phyloP scores from a whole-genome alignment of 35 echinoderm and acorn worm genomes.

The Strongylocentrotus purpuratus region DNA sequence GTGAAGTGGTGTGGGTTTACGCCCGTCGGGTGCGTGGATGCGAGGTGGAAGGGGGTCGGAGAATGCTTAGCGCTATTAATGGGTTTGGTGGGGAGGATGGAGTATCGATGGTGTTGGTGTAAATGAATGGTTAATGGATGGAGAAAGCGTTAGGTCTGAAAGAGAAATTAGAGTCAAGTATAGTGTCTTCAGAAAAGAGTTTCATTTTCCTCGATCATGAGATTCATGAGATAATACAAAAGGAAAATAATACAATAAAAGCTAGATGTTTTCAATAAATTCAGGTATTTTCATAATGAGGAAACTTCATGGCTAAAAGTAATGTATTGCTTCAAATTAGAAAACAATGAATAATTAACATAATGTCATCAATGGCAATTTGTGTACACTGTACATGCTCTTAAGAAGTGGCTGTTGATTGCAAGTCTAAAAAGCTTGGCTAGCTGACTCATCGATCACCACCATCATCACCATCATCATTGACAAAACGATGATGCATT shows the following conservation, averaged over 20 bases:
- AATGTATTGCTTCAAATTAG: neutral
- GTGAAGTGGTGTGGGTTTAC: neutral
- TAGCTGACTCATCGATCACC: neutral
- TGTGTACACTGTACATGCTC: neutral
- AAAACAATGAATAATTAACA: neutral
- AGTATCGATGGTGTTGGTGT: neutral
- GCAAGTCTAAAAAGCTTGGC: neutral
- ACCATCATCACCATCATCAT: conserved; percentile 7
- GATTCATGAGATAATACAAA: too few relatives aligned
- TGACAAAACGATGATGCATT: neutral
- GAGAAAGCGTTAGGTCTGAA: neutral
- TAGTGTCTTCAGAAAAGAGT: neutral
- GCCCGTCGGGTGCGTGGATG: neutral
- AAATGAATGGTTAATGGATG: neutral
- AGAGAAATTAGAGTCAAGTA: neutral
- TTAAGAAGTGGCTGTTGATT: neutral
- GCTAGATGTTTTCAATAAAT: neutral
- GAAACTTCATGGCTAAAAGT: neutral
- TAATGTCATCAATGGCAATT: neutral
- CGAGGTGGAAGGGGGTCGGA: neutral
- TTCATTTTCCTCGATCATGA: neutral
- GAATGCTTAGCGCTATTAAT: neutral
- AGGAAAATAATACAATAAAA: neutral
- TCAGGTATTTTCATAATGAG: neutral
- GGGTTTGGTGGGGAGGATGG: neutral